Evolutionary conservation across 92 coral and sea anemone species (phyloP).

Genomic region (Palythoa heliodiscus): DNA sequence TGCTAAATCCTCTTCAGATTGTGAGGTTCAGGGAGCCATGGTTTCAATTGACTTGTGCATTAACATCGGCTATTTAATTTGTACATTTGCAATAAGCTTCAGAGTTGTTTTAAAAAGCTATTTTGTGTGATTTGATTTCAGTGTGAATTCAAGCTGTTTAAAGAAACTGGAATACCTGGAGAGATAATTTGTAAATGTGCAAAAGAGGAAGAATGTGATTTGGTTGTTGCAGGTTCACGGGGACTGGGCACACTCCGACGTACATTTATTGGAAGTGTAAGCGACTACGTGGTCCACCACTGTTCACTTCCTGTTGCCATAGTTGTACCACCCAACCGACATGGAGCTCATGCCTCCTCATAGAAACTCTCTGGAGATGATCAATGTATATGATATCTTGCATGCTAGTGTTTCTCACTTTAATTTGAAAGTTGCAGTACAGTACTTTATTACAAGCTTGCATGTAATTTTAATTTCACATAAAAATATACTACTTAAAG

Average conservation of each 20-base stretch:
- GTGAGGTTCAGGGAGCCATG: too few species aligned
- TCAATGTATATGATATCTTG: too few species aligned
- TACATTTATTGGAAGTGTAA: slow-evolving; percentile 79
- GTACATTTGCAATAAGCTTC: too few species aligned
- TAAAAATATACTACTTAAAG: too few species aligned
- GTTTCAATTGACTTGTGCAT: too few species aligned
- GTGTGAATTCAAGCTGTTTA: slow-evolving; percentile 75
- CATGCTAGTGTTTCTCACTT: too few species aligned
- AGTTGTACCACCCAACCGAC: slow-evolving; percentile 65
- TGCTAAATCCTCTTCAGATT: too few species aligned
- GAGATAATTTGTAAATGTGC: slow-evolving; percentile 82
- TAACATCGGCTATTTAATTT: too few species aligned
- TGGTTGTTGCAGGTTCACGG: slow-evolving; percentile 76
- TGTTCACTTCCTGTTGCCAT: slow-evolving; percentile 70
- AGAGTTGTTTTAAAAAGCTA: too few species aligned
- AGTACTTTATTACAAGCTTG: too few species aligned
- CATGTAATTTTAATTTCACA: too few species aligned
- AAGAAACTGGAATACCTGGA: slow-evolving; percentile 79
- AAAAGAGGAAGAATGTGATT: slow-evolving; percentile 54
- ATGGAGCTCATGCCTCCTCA: not conserved
- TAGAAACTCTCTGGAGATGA: not conserved
- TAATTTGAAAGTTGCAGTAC: too few species aligned
- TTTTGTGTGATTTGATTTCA: slow-evolving; percentile 13
- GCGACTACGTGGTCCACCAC: slow-evolving; percentile 84
- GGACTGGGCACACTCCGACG: slow-evolving; percentile 80